These are phyloP conservation scores for Masticophis lateralis DNA, from an alignment of 2,797 vertebrate species.

Conservation along the genomic window DNA sequence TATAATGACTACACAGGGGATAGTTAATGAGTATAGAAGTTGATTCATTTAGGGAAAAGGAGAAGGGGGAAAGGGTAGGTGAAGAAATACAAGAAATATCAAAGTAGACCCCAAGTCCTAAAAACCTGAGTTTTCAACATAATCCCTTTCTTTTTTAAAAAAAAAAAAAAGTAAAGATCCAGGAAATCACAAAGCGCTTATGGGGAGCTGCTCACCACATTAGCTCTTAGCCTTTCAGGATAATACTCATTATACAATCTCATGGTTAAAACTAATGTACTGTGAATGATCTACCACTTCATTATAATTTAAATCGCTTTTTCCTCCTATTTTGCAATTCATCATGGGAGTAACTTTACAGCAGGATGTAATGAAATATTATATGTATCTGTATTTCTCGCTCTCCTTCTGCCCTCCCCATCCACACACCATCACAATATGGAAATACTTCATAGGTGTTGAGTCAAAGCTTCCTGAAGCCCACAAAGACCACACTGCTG, in stretches of 20 bases:
- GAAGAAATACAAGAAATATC: background rate
- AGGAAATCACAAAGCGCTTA: constrained; percentile 62
- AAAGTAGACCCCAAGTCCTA: background rate
- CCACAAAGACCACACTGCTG: background rate
- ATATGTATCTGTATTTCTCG: constrained; percentile 8
- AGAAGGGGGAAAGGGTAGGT: background rate
- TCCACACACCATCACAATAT: background rate
- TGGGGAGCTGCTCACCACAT: constrained; percentile 68
- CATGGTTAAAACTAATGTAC: constrained; percentile 72
- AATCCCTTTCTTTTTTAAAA: constrained; percentile 30
- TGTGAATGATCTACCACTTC: constrained; percentile 70
- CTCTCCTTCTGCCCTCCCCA: background rate
- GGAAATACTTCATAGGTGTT: background rate
- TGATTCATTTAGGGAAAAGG: background rate
- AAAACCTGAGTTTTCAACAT: constrained; percentile 38
- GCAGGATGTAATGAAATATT: constrained; percentile 23
- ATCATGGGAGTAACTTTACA: constrained; percentile 56
- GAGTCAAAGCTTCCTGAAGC: constrained; percentile 1
- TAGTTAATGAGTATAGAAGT: background rate
- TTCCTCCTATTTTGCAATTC: constrained; percentile 59
- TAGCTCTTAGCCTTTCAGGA: constrained; percentile 70
- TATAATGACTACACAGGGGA: background rate
- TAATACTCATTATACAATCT: constrained; percentile 69
- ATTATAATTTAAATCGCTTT: constrained; percentile 71
- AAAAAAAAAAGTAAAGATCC: constrained; percentile 55